These are phyloP conservation scores for Columbina picui DNA, from an alignment of 2,113 vertebrate species.

Conservation along the genomic window DNA sequence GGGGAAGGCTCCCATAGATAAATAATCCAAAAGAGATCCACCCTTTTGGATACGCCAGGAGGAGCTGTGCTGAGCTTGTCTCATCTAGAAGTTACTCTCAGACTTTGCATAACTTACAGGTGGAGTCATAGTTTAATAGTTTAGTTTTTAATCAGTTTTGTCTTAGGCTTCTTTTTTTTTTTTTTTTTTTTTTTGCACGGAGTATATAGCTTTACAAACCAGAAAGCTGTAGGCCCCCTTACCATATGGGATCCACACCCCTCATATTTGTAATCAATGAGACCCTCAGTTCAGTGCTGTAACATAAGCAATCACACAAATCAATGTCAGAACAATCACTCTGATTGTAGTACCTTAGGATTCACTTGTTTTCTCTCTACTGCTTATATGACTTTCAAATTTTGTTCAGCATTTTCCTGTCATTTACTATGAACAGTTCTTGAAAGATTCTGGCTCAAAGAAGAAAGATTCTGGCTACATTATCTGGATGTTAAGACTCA, in stretches of 20 bases:
- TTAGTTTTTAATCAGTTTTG: slow-evolving; percentile 47
- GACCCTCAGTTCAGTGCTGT: background rate
- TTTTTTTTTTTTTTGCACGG: background rate
- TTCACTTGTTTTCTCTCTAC: background rate
- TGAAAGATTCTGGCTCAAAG: slow-evolving; percentile 17
- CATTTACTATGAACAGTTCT: background rate
- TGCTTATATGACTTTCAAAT: background rate
- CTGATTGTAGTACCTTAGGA: background rate
- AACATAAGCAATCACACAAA: background rate
- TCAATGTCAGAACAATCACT: background rate
- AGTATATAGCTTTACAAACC: background rate
- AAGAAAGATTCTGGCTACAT: background rate
- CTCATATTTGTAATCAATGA: background rate
- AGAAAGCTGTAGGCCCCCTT: background rate
- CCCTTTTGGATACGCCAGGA: slow-evolving; percentile 52
- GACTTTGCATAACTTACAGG: slow-evolving; percentile 49
- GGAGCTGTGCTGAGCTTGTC: slow-evolving; percentile 56
- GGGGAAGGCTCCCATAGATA: slow-evolving; percentile 41
- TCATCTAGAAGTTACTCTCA: slow-evolving; percentile 63
- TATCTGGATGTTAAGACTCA: background rate
- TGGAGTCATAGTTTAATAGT: slow-evolving; percentile 50
- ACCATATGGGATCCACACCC: background rate
- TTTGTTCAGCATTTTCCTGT: background rate
- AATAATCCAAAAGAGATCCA: slow-evolving; percentile 34
- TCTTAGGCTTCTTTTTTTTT: background rate